phyloP scores from a whole-genome alignment of 35 echinoderm and acorn worm species.

The Holothuria glaberrima region DNA sequence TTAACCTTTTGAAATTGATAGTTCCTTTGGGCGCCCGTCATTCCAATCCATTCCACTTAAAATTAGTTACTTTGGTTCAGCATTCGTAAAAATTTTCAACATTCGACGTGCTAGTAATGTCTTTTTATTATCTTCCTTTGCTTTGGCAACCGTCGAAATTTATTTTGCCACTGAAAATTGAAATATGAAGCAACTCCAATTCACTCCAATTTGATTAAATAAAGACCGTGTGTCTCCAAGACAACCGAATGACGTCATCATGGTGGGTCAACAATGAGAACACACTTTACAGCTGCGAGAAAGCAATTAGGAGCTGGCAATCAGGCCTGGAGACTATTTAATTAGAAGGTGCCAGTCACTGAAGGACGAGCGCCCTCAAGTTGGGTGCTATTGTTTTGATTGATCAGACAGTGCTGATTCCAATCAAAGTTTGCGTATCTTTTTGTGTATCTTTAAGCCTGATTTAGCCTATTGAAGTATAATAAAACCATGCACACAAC shows the following conservation, averaged over 20 bases:
- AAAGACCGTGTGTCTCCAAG: conserved; percentile 24
- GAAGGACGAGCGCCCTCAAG: too few species aligned
- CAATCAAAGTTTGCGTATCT: too few species aligned
- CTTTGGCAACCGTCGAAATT: conserved; percentile 15
- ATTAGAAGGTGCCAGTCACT: background rate
- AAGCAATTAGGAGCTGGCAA: conserved; percentile 38
- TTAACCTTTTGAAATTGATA: too few species aligned
- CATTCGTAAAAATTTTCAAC: background rate
- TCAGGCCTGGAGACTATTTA: background rate
- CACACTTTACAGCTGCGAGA: conserved; percentile 35
- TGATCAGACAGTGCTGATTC: too few species aligned
- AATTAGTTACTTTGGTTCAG: background rate
- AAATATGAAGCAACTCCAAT: conserved; percentile 35
- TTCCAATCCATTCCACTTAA: too few species aligned
- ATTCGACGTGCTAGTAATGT: too few species aligned
- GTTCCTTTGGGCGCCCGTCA: too few species aligned
- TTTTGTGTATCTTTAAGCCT: too few species aligned
- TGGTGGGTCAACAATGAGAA: conserved; percentile 48
- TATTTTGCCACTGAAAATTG: conserved; percentile 28
- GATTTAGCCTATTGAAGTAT: too few species aligned
- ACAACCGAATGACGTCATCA: conserved; percentile 22
- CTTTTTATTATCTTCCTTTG: too few species aligned
- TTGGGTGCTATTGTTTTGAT: too few species aligned
- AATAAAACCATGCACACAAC: too few species aligned
- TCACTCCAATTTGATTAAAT: conserved; percentile 41